Evolutionary conservation across 2,888 invertebrate species (phyloP), one percentile per base, ranked within the genome.

Genomic region (Stramonita haemastoma): DNA sequence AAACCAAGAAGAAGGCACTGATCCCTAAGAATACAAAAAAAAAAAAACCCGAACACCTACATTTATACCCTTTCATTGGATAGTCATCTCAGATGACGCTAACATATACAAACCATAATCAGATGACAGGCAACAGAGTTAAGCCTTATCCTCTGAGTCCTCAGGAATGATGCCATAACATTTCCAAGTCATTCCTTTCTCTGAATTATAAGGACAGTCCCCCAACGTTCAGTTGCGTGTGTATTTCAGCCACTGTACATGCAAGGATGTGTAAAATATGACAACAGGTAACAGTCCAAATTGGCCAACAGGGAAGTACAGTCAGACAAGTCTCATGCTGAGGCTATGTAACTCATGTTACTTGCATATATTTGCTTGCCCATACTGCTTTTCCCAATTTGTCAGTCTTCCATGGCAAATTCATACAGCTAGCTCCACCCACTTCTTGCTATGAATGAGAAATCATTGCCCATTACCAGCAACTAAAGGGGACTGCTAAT

Each of bases 241-340:
- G 36, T 19, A 46, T 81, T 34, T 36, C 81, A 22, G 81, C 81
- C 81, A 36, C 19, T 81, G 36, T 36, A 6, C 81, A 81, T 36
- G 81, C 81, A 81, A 81, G 34, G 34, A 26, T 81, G 26, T 60
- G 85, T 85, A 34, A 85, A 60, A 85, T 85, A 85, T 32, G 85
- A 32, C 60, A 29, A n/a, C 5, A 1, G 19, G 60, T 85, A 85
- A 85, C 60, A 32, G 85, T 2, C 85, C 26, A 17, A 85, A 60
- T 46, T 56, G 60, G 22, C 60, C 85, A 19, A n/a, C 32, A n/a
- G 17, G 19, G 57, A 85, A 85, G 85, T 60, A 85, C 85, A 85
- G 85, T 85, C 85, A 15, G 32, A n/a, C 60, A n/a, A n/a, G n/a
- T 32, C 60, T n/a, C 85, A 32, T 60, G 85, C 22, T 5, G 0